Evolutionary conservation across 1,140 invertebrate species (phyloP), one percentile per base, ranked within the genome.

Genomic region (Aphelinus certus): DNA sequence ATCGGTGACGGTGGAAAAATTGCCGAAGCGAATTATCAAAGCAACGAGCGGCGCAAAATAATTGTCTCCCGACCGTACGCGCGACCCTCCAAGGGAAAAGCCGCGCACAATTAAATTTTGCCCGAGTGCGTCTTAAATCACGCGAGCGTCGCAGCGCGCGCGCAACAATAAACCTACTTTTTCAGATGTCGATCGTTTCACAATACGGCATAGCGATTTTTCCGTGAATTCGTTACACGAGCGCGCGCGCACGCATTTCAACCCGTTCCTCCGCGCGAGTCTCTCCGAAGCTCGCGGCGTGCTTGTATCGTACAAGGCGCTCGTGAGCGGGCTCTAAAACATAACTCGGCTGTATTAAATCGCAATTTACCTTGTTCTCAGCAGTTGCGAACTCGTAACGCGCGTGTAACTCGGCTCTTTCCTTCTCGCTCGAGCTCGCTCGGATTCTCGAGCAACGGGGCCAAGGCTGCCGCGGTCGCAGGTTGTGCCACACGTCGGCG

Each of bases 341-440:
- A 43, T 10, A 66, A 65, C 63, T 62, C 43, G 67, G 48, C 65
- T 62, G 65, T 68, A 73, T 73, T 73, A 73, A 67, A 73, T 73
- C 67, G 46, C 57, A 73, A 68, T 73, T 62, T 62, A 68, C 9
- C 64, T 51, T 43, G 56, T 73, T 73, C 63, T 58, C 63, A 60
- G 55, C 26, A 26, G 26, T 26, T 26, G 26, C 26, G 63, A 48
- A 53, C 4, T 53, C 51, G 62, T n/a, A 42, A 1, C 49, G n/a
- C 42, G 45, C 58, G 48, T 53, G 67, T 60, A 69, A 60, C 67
- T 69, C 45, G 67, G 56, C 3, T 69, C 67, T 60, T 9, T 69
- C 67, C 48, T 7, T 69, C 56, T 45, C 45, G 51, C 51, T 61
- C 57, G 58, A 45, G 49, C 10, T 71, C 26, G 26, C 26, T 26